Conservation (phyloP, 1,140 invertebrate genomes). For the Agrilus planipennis region DNA sequence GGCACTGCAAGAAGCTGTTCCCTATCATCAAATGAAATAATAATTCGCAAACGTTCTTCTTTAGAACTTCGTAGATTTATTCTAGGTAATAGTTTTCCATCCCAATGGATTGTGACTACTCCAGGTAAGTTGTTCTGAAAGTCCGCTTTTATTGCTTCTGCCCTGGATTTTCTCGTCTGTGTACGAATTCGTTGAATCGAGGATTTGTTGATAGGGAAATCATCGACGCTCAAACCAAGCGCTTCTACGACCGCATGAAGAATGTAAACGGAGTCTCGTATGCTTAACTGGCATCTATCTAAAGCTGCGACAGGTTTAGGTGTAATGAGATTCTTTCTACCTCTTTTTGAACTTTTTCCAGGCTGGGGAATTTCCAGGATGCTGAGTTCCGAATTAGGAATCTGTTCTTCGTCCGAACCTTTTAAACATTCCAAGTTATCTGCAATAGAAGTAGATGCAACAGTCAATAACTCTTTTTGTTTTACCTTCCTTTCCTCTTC, state of each 20-base stretch:
- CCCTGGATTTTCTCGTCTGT: background rate
- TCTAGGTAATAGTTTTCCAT: constrained; percentile 1
- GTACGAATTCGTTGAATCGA: constrained; percentile 5
- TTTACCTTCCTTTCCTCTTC: background rate
- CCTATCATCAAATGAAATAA: constrained; percentile 3
- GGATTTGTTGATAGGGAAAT: background rate
- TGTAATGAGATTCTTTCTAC: constrained; percentile 6
- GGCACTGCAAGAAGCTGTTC: constrained; percentile 2
- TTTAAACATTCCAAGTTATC: background rate
- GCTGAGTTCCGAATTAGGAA: background rate
- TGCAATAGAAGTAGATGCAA: no score
- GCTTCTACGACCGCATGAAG: constrained; percentile 7
- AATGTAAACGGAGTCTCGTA: constrained; percentile 5
- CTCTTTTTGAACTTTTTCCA: constrained; percentile 7
- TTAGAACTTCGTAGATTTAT: background rate
- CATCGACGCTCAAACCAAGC: background rate
- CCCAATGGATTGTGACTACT: constrained; percentile 4
- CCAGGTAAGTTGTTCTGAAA: constrained; percentile 9
- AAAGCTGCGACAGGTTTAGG: constrained; percentile 9
- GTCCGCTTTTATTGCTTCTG: constrained; percentile 6
- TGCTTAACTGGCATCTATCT: constrained; percentile 10
- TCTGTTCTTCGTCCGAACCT: background rate
- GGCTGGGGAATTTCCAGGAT: background rate
- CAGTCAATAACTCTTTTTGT: background rate
- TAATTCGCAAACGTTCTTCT: constrained; percentile 1